These are phyloP conservation scores for Ispidina picta DNA, from an alignment of 2,797 vertebrate species.

Conservation along the genomic window DNA sequence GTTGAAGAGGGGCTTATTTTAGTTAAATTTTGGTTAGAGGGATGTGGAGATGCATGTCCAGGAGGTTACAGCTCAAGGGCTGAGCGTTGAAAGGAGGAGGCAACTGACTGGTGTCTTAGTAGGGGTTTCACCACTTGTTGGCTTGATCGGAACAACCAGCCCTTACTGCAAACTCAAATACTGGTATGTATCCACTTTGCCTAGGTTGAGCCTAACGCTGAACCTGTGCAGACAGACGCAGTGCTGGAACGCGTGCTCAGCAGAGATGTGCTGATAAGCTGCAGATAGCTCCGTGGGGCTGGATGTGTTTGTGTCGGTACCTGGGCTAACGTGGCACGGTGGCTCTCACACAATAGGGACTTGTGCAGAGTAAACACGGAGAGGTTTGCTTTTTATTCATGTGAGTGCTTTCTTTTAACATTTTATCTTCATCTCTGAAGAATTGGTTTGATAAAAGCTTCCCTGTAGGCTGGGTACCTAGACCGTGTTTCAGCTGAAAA, in stretches of 20 bases:
- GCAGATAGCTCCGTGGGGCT: slow-evolving; percentile 14
- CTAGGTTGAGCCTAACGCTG: not conserved
- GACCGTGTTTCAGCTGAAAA: not conserved
- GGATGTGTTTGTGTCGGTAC: not conserved
- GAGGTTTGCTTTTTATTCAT: not conserved
- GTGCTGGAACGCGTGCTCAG: not conserved
- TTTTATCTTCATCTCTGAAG: slow-evolving; percentile 26
- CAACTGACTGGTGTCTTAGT: not conserved
- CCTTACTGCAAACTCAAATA: not conserved
- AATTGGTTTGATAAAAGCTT: slow-evolving; percentile 38
- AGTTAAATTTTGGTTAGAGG: not conserved
- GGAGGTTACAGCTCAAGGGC: not conserved
- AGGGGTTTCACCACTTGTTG: not conserved
- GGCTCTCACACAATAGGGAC: slow-evolving; percentile 34
- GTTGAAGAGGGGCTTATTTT: not conserved
- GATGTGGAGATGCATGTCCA: not conserved
- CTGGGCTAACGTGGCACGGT: slow-evolving; percentile 23
- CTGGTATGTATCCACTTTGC: not conserved
- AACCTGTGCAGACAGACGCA: not conserved
- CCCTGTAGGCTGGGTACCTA: not conserved
- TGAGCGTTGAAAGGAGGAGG: not conserved
- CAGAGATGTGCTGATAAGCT: slow-evolving; percentile 40
- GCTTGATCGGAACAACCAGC: not conserved
- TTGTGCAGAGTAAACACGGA: slow-evolving; percentile 39
- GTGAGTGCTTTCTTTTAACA: slow-evolving; percentile 22